Evolutionary conservation across 1,140 invertebrate genomes (phyloP), one percentile per base, ranked within the genome.

Genomic region (Atopsyche davidsoni): DNA sequence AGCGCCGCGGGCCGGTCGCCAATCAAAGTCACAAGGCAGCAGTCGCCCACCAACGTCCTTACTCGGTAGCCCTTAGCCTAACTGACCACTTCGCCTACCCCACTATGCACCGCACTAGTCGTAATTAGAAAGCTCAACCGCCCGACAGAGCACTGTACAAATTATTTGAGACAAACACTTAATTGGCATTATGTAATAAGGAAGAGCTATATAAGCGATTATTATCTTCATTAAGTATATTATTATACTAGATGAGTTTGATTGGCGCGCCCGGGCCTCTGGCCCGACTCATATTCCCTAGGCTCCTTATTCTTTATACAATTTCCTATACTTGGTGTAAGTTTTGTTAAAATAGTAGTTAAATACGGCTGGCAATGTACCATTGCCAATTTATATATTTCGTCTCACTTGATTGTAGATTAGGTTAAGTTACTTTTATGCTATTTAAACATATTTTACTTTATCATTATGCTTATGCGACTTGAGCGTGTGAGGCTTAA

Each of bases 401-500:
- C 53, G 36, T 45, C 54, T 52, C 53, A 55, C 49, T 43, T 41
- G 49, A 47, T 52, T 45, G 54, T 57, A 57, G 54, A 49, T 46
- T 53, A 52, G 50, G 54, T 57, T 57, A 57, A 57, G 55, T 50
- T 53, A 53, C 44, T 34, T 47, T 58, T 58, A 53, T 51, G 51
- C 51, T 53, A 53, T 53, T 58, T 53, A 49, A 57, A 57, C 51
- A 58, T 53, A 53, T 58, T 46, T 50, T 47, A 24, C n/a, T 44
- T 45, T 46, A 58, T 58, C 55, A 53, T 58, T 49, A 58, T 58
- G 51, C 55, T 58, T 58, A 58, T 47, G 55, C 55, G 39, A 58
- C 55, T 58, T 58, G 55, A 58, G 55, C 55, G 42, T 52, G 51
- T 53, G 55, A 58, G 46, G 55, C 55, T 58, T 58, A 58, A 58